Evolutionary conservation across 37 sponge, comb jelly and placozoan genomes (phyloP).

Genomic region (Beroe ovata): DNA sequence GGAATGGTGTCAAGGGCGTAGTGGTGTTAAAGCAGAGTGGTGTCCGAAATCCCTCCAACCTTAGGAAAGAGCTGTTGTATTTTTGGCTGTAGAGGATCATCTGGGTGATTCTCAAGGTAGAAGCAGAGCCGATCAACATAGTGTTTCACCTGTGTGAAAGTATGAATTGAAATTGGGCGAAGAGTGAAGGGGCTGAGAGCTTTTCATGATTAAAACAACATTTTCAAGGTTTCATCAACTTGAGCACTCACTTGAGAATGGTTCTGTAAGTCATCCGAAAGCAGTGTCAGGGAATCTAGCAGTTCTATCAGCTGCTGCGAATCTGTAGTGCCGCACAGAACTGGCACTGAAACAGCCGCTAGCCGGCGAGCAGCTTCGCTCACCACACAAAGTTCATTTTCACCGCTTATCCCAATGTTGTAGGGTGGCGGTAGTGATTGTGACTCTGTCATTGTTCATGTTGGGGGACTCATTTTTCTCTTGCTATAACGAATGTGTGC

Average conservation of each 20-base stretch:
- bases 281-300: conserved; percentile 10
- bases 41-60: background rate
- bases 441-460: conserved; percentile 62
- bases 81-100: background rate
- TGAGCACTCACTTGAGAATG: conserved; percentile 2
- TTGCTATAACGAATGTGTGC: no score
- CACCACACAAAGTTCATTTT: conserved; percentile 24
- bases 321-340: conserved; percentile 32
- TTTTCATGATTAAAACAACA: no score
- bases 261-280: conserved; percentile 19
- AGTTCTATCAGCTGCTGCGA: conserved; percentile 5
- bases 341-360: conserved; percentile 44
- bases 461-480: no score
- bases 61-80: conserved; percentile 24
- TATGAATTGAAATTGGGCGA: no score
- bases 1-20: background rate
- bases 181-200: no score
- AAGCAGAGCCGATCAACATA: conserved; percentile 41
- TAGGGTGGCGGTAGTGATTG: conserved; percentile 3
- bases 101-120: conserved; percentile 19
- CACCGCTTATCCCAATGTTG: background rate
- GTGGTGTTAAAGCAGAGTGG: background rate
- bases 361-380: conserved; percentile 48
- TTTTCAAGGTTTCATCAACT: background rate
- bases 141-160: conserved; percentile 35